Conservation (phyloP, 2,888 invertebrate species). For the Eupelmus urozonus region DNA sequence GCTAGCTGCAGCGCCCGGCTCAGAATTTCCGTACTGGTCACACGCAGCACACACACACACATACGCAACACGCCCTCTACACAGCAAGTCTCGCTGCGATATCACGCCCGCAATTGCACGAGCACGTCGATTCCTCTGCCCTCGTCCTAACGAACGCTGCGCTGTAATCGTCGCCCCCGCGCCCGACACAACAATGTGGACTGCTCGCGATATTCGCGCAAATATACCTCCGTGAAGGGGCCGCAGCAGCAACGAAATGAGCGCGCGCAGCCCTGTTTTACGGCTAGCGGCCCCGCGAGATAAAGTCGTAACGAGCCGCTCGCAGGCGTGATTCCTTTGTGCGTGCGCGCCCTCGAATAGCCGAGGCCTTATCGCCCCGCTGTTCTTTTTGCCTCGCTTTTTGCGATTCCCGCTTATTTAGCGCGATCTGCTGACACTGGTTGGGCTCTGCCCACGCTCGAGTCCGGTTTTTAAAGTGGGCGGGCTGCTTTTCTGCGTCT, state of each 20-base stretch:
- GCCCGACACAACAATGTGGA: not conserved
- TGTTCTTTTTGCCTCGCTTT: too few species aligned
- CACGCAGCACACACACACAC: not conserved
- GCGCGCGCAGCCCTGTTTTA: constrained; percentile 37
- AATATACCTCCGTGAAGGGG: not conserved
- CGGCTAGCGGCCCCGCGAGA: too few species aligned
- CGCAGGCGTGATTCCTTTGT: constrained; percentile 6
- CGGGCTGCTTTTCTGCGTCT: constrained; percentile 16
- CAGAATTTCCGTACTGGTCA: not conserved
- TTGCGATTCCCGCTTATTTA: too few species aligned
- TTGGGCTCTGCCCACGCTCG: too few species aligned
- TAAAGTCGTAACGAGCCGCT: too few species aligned
- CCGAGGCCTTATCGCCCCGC: too few species aligned
- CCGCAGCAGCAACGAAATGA: constrained; percentile 8
- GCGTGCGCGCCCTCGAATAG: too few species aligned
- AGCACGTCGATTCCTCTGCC: not conserved
- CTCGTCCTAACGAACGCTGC: not conserved
- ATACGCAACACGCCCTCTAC: too few species aligned
- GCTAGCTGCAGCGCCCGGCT: too few species aligned
- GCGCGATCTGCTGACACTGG: too few species aligned
- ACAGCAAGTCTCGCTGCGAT: not conserved
- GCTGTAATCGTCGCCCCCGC: constrained; percentile 22
- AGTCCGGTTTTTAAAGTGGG: too few species aligned
- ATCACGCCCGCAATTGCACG: constrained; percentile 35
- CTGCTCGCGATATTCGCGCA: not conserved